Percentiles rank a stretch among this genome's conserved stretches.
Conservation (phyloP, 2,113 vertebrate genomes). For the Calidris pygmaea region DNA sequence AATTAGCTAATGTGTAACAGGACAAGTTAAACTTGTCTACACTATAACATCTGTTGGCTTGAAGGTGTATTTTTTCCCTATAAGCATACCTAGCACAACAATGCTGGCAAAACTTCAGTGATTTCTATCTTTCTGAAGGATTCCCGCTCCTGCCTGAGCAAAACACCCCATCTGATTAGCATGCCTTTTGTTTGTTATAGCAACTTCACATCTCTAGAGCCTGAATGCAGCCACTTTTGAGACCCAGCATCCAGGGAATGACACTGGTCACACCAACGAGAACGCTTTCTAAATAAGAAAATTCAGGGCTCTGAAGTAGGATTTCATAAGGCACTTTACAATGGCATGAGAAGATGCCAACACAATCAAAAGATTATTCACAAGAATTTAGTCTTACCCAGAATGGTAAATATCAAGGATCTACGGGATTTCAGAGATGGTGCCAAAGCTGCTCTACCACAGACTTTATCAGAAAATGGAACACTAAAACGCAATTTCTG, state of each 20-base stretch:
- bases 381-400: background rate
- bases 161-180: background rate
- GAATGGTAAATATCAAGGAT: background rate
- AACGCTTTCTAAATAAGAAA: background rate
- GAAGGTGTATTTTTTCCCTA: background rate
- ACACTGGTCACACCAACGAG: background rate
- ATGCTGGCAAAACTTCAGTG: background rate
- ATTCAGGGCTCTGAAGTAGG: background rate
- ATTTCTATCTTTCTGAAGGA: slow-evolving; percentile 8
- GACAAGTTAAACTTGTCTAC: background rate
- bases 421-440: background rate
- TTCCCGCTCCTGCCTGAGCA: slow-evolving; percentile 22
- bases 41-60: background rate
- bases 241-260: background rate
- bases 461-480: background rate
- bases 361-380: background rate
- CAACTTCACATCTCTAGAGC: background rate
- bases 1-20: background rate
- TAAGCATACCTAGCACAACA: background rate
- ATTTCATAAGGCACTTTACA: background rate
- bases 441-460: background rate
- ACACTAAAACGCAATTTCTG: background rate
- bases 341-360: background rate
- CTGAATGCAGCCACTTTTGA: background rate
- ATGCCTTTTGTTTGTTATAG: background rate